Evolutionary conservation across 2,113 vertebrate species (phyloP).

Genomic region (Noturus placidus): DNA sequence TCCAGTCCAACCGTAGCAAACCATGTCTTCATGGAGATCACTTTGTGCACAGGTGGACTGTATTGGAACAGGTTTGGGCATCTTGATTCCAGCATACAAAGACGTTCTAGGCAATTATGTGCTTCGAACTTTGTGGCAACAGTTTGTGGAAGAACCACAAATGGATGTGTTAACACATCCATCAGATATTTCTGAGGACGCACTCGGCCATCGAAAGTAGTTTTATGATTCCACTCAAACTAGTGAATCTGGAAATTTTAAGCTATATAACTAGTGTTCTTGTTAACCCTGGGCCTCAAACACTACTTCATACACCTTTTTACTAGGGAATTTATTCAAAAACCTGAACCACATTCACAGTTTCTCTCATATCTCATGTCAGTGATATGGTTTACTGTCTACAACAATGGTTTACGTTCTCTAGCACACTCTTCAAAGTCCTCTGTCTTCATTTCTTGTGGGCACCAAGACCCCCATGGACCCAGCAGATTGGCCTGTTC

Average conservation of each 20-base stretch:
- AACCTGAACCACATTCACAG: background rate
- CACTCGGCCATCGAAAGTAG: background rate
- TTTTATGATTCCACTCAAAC: background rate
- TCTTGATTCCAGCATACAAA: background rate
- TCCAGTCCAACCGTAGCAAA: background rate
- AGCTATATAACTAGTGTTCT: background rate
- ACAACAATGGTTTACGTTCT: background rate
- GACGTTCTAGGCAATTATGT: background rate
- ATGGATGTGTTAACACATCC: background rate
- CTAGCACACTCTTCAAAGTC: background rate
- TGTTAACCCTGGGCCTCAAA: background rate
- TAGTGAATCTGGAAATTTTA: background rate
- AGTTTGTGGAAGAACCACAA: background rate
- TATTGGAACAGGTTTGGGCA: too few relatives aligned
- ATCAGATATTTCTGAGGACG: background rate
- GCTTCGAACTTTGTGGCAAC: background rate
- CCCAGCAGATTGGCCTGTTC: slow-evolving; percentile 16
- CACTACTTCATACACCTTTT: background rate
- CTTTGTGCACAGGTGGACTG: background rate
- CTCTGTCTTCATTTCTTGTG: background rate
- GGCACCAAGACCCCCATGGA: background rate
- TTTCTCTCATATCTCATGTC: background rate
- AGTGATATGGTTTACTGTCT: background rate
- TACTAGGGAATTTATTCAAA: background rate
- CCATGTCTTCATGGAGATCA: background rate